Percentiles rank a stretch among this genome's conserved stretches.
These are phyloP conservation scores for Salminus brasiliensis DNA, from an alignment of 2,113 vertebrate genomes.

Conservation along the genomic window DNA sequence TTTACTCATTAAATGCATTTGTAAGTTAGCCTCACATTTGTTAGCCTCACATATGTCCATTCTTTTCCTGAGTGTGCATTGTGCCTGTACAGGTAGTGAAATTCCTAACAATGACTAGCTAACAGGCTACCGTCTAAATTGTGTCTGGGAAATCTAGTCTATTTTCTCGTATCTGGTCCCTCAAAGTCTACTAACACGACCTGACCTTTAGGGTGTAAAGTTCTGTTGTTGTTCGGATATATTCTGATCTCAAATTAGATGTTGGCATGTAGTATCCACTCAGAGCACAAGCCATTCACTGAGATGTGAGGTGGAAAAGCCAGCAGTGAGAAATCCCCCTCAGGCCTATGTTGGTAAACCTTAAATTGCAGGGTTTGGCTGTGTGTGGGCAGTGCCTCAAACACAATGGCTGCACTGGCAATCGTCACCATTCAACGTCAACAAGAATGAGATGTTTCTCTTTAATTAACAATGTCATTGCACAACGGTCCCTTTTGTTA, in stretches of 20 bases:
- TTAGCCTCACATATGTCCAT: too few relatives aligned
- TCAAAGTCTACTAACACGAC: neutral
- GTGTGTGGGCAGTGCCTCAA: conserved; percentile 24
- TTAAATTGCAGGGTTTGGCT: conserved; percentile 51
- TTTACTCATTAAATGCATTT: too few relatives aligned
- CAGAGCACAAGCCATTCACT: conserved; percentile 6
- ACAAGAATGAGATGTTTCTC: neutral
- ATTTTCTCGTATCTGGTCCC: neutral
- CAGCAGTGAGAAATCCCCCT: conserved; percentile 12
- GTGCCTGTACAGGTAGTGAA: neutral
- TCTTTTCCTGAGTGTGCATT: too few relatives aligned
- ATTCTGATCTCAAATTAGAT: neutral
- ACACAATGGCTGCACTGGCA: conserved; percentile 26
- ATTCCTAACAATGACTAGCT: neutral
- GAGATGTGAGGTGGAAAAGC: neutral
- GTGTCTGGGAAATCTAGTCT: neutral
- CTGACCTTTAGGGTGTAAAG: neutral
- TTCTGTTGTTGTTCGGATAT: neutral
- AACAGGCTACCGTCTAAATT: neutral
- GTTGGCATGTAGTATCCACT: neutral
- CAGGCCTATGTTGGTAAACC: conserved; percentile 53
- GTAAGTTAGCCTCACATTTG: too few relatives aligned
- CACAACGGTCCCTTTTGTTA: neutral
- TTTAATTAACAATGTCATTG: neutral
- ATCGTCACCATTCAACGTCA: neutral